Conservation (phyloP, 92 coral and sea anemone species). For the Palythoa grandiflora region DNA sequence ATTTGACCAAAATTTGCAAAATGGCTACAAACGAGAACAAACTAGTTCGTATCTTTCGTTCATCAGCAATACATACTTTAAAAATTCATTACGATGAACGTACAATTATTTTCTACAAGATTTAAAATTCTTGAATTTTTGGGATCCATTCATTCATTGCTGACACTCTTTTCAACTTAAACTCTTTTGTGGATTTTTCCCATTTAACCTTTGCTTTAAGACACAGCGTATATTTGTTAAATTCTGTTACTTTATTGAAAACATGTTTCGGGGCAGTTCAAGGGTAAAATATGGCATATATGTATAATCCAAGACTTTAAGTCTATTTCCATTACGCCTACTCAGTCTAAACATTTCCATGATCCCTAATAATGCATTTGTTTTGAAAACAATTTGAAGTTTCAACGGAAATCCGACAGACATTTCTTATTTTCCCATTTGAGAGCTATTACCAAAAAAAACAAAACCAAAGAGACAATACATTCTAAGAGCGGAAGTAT, state of each 20-base stretch:
- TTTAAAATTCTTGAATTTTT: background rate
- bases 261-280: background rate
- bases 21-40: background rate
- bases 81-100: too few species aligned
- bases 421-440: background rate
- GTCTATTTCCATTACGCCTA: background rate
- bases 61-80: too few species aligned
- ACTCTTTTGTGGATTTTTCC: background rate
- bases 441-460: too few species aligned
- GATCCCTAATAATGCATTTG: background rate
- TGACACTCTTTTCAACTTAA: background rate
- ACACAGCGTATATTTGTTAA: background rate
- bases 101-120: too few species aligned
- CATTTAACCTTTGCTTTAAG: background rate
- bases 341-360: background rate
- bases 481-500: too few species aligned
- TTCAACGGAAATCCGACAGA: background rate
- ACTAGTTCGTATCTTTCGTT: too few species aligned
- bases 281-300: background rate
- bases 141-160: background rate
- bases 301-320: background rate
- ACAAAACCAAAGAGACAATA: too few species aligned
- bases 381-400: background rate
- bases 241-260: background rate
- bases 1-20: background rate